Percentiles rank a stretch among this genome's conserved stretches.
phyloP scores from a whole-genome alignment of 1,140 invertebrate genomes.

The Drosophila tropicalis region DNA sequence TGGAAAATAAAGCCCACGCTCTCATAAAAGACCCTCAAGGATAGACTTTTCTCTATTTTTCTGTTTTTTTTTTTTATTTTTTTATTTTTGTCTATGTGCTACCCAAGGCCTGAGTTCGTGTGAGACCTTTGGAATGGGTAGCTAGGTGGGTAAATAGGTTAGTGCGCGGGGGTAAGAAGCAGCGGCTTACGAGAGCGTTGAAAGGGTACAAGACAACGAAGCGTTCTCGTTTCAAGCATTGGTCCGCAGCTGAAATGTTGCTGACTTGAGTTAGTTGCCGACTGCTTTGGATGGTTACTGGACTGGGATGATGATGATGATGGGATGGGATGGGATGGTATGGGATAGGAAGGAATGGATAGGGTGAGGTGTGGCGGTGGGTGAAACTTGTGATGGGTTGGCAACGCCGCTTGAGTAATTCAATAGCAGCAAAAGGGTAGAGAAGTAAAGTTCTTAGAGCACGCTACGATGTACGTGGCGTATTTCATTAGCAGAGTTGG shows the following conservation, averaged over 20 bases:
- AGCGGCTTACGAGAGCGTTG: slow-evolving; percentile 52
- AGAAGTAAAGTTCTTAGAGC: slow-evolving; percentile 59
- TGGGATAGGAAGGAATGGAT: no score
- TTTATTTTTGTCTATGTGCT: slow-evolving; percentile 47
- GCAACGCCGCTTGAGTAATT: slow-evolving; percentile 69
- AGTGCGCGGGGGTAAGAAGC: slow-evolving; percentile 11
- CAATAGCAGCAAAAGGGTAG: slow-evolving; percentile 59
- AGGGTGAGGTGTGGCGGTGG: no score
- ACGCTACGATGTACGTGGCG: slow-evolving; percentile 67
- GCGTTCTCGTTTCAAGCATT: slow-evolving; percentile 27
- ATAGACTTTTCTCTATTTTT: slow-evolving; percentile 47
- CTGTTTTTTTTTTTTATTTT: slow-evolving; percentile 22
- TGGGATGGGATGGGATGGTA: background rate
- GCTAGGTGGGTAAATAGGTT: background rate
- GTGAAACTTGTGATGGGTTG: background rate
- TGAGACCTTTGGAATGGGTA: slow-evolving; percentile 28
- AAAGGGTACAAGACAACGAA: slow-evolving; percentile 71
- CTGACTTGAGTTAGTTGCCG: slow-evolving; percentile 67
- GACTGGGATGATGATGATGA: background rate
- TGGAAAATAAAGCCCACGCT: slow-evolving; percentile 70
- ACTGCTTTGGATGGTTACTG: background rate
- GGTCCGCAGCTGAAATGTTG: slow-evolving; percentile 70
- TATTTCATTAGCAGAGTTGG: slow-evolving; percentile 74
- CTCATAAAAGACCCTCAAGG: slow-evolving; percentile 66
- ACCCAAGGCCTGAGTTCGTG: slow-evolving; percentile 32